A percentile compares a stretch with the other conserved stretches of the same genome.
Evolutionary conservation across 1,140 invertebrate species (phyloP).

Genomic region (Medauroidea extradentata): DNA sequence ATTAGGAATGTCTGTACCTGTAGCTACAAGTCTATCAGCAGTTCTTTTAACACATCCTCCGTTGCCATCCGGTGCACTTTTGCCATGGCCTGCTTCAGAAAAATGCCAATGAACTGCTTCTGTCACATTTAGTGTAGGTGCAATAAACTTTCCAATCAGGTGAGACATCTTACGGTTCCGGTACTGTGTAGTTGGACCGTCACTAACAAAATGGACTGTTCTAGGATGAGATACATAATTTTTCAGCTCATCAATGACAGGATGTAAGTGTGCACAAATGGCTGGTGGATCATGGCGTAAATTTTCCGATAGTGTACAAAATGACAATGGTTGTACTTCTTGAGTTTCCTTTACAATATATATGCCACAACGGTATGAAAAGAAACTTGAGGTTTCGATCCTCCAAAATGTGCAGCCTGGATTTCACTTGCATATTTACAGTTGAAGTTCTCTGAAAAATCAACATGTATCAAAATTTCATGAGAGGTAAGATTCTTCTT

Average conservation of each 20-base stretch:
- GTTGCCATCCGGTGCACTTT: slow-evolving; percentile 43
- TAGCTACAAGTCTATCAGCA: slow-evolving; percentile 33
- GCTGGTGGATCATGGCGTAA: slow-evolving; percentile 34
- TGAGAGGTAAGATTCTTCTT: slow-evolving; percentile 30
- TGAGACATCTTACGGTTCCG: slow-evolving; percentile 18
- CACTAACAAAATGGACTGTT: too few species aligned
- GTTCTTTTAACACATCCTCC: slow-evolving; percentile 41
- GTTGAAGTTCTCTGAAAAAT: slow-evolving; percentile 38
- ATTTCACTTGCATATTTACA: slow-evolving; percentile 37
- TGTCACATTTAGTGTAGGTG: neutral
- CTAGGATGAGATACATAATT: too few species aligned
- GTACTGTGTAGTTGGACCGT: slow-evolving; percentile 12
- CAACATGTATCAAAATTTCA: slow-evolving; percentile 33
- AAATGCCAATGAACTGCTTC: slow-evolving; percentile 38
- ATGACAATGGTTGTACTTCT: slow-evolving; percentile 26
- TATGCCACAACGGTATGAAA: slow-evolving; percentile 37
- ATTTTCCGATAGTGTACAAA: slow-evolving; percentile 38
- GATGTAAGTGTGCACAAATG: slow-evolving; percentile 37
- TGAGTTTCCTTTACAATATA: slow-evolving; percentile 16
- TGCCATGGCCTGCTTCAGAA: slow-evolving; percentile 43
- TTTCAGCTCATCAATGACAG: slow-evolving; percentile 20
- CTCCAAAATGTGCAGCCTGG: slow-evolving; percentile 36
- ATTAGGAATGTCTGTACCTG: slow-evolving; percentile 31
- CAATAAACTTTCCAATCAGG: neutral
- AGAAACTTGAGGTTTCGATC: slow-evolving; percentile 30